Evolutionary conservation across 2,113 vertebrate species (phyloP).

Genomic region (Oxyura jamaicensis): DNA sequence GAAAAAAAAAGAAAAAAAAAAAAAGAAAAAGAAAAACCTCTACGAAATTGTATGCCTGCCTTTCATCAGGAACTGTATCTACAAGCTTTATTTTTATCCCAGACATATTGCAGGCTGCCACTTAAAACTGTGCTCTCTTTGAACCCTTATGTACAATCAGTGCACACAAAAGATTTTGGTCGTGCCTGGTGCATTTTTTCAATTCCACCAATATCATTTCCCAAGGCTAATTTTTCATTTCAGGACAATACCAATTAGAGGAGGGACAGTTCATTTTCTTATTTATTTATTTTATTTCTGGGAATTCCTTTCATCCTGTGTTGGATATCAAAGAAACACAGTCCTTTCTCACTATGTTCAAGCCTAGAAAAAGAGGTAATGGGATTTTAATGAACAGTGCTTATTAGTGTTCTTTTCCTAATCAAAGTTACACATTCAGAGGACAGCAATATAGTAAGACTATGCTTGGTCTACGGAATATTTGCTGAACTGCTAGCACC

Average conservation of each 20-base stretch:
- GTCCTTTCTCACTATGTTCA: constrained; percentile 24
- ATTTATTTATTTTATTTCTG: background rate
- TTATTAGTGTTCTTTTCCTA: constrained; percentile 55
- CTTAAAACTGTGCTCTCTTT: constrained; percentile 28
- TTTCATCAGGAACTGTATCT: constrained; percentile 1
- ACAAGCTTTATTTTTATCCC: background rate
- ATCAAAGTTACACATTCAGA: constrained; percentile 70
- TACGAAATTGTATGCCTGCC: constrained; percentile 21
- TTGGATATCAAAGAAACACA: constrained; percentile 36
- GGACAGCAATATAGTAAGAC: constrained; percentile 53
- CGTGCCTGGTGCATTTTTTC: background rate
- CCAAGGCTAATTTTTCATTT: background rate
- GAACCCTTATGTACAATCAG: background rate
- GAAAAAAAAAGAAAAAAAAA: background rate
- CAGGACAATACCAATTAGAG: constrained; percentile 4
- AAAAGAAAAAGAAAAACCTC: background rate
- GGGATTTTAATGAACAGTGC: constrained; percentile 54
- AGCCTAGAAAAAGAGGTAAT: constrained; percentile 66
- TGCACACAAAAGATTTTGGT: constrained; percentile 8
- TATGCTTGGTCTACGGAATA: constrained; percentile 64
- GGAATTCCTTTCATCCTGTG: constrained; percentile 17
- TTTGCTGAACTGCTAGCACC: constrained; percentile 74
- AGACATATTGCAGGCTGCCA: background rate
- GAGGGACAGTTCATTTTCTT: background rate
- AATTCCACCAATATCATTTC: background rate